Conservation (phyloP, 2,113 vertebrate genomes). For the Spermophilus dauricus region DNA sequence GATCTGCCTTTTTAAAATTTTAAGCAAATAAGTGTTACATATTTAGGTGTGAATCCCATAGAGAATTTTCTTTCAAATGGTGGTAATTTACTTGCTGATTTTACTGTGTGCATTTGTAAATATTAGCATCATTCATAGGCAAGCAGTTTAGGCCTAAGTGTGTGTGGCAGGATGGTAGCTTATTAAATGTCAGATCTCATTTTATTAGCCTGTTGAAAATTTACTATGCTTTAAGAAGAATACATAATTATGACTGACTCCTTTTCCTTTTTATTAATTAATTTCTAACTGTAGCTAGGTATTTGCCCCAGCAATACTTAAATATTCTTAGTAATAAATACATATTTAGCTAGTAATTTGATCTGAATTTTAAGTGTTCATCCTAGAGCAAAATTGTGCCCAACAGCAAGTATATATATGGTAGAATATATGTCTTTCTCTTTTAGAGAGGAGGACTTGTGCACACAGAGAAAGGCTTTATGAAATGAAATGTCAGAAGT, state of each 20-base stretch:
- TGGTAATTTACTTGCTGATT: conserved; percentile 11
- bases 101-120: conserved; percentile 41
- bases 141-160: conserved; percentile 56
- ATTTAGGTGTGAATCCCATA: neutral
- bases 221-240: conserved; percentile 72
- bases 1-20: conserved; percentile 25
- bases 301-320: conserved; percentile 63
- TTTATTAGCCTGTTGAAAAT: conserved; percentile 76
- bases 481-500: neutral
- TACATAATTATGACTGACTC: conserved; percentile 64
- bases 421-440: neutral
- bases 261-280: conserved; percentile 69
- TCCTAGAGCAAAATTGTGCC: conserved; percentile 28
- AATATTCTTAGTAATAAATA: conserved; percentile 57
- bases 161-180: conserved; percentile 38
- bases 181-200: conserved; percentile 67
- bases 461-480: neutral
- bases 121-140: conserved; percentile 41
- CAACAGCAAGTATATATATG: conserved; percentile 35
- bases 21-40: conserved; percentile 49
- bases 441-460: neutral
- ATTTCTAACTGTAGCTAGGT: conserved; percentile 67
- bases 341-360: conserved; percentile 59
- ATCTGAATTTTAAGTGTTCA: conserved; percentile 12
- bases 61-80: conserved; percentile 16